Evolutionary conservation across 2,797 vertebrate genomes (phyloP), one percentile per base, ranked within the genome.

Genomic region (Poeciliopsis paucimaculata): DNA sequence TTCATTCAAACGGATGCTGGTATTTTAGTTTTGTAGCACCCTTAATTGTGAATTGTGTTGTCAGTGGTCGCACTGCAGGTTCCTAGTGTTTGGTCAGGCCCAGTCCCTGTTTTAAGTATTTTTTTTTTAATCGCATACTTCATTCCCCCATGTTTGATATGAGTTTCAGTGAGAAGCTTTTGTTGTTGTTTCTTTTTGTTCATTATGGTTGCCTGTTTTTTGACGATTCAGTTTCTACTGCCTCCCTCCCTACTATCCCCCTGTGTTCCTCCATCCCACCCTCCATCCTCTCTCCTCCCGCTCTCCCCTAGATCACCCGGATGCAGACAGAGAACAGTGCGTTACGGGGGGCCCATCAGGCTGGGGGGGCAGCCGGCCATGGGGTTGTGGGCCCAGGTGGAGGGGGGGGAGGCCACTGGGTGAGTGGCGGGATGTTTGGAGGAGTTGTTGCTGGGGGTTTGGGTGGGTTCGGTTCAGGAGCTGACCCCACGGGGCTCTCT

Each of bases 271-370:
- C 75, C 89, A 86, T 89, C 87, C 84, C 87, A 84, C 83, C 84
- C 79, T 76, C 71, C 80, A 87, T 31, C 79, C 78, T 77, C 79
- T 84, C 85, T 89, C 80, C 71, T 72, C 90, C 90, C 86, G 89
- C 91, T 93, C 89, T 94, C 91, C 94, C 94, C 91, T 96, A 99
- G 98, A 99, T 99, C 95, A 97, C 97, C 75, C 97, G 98, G 95
- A 96, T 98, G 92, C 98, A 99, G 96, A 96, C 96, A 36, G 98
- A 99, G 94, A 99, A 99, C 95, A 92, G 96, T 31, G 95, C 94
- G 87, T 96, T 99, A 89, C 96, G 97, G 89, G 97, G 97, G 88
- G 96, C 97, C 93, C 97, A 98, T 81, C 97, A 97, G 80, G 91
- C 95, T n/a, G 98, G 96, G 84, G 94, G 93, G 62, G 8, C 90